Percentiles rank a stretch among this genome's conserved stretches.
Evolutionary conservation across 2,888 invertebrate species (phyloP).

Genomic region (Colletes collaris): DNA sequence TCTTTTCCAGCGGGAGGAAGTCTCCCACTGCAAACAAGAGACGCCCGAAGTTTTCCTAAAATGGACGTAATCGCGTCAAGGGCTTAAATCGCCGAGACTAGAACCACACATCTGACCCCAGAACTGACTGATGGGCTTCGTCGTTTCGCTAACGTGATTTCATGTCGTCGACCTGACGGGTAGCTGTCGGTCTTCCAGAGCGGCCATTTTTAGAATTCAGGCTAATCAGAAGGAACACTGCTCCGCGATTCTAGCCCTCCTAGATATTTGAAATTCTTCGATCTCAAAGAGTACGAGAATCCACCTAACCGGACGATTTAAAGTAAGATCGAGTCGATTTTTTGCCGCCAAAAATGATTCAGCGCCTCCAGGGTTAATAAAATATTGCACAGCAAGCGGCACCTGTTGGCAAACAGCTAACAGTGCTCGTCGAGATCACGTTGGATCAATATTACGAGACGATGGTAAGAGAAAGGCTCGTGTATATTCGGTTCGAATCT

Average conservation of each 20-base stretch:
- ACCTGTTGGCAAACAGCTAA: constrained; percentile 46
- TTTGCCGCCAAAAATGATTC: background rate
- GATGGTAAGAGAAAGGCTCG: constrained; percentile 54
- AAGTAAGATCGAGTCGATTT: no score
- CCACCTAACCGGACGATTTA: background rate
- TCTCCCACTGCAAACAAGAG: background rate
- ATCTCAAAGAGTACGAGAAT: no score
- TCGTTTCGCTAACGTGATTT: constrained; percentile 77
- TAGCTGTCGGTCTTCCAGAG: constrained; percentile 58
- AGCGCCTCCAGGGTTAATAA: background rate
- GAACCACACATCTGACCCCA: constrained; percentile 67
- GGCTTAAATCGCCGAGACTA: constrained; percentile 66
- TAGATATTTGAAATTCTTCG: no score
- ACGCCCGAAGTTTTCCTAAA: constrained; percentile 62
- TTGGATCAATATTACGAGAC: constrained; percentile 45
- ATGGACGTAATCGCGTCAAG: constrained; percentile 71
- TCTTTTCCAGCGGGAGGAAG: no score
- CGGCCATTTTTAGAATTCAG: constrained; percentile 27
- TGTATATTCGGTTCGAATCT: constrained; percentile 51
- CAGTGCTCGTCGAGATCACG: constrained; percentile 7
- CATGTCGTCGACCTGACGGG: constrained; percentile 74
- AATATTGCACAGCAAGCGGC: constrained; percentile 44
- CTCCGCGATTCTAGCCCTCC: no score
- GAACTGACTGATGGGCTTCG: constrained; percentile 72
- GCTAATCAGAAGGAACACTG: constrained; percentile 2